Conservation (phyloP, 1,140 invertebrate species). For the Cydia pomonella region DNA sequence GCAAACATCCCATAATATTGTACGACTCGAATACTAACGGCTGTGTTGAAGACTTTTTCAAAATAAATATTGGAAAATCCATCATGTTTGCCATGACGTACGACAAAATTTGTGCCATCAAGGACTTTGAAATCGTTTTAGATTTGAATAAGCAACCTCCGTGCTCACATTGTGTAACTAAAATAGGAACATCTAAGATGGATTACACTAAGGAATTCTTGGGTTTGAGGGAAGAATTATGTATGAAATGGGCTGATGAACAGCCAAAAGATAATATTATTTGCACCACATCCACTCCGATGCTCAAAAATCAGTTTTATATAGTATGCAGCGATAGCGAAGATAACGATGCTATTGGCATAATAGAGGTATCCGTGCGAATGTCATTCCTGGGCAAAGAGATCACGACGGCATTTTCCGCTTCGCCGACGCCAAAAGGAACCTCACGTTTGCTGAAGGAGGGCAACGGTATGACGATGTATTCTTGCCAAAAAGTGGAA, state of each 20-base stretch:
- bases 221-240: constrained; percentile 62
- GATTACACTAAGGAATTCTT: constrained; percentile 65
- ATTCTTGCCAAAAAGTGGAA: constrained; percentile 72
- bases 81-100: constrained; percentile 74
- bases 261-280: constrained; percentile 67
- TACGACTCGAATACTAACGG: constrained; percentile 63
- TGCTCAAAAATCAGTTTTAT: constrained; percentile 67
- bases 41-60: constrained; percentile 60
- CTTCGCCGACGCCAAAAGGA: constrained; percentile 56
- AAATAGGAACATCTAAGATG: constrained; percentile 65
- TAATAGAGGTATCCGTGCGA: constrained; percentile 66
- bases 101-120: constrained; percentile 70
- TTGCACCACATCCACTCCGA: constrained; percentile 69
- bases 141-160: constrained; percentile 66
- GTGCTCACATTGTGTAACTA: constrained; percentile 65
- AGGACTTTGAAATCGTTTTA: constrained; percentile 62
- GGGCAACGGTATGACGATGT: constrained; percentile 69
- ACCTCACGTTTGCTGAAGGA: constrained; percentile 61
- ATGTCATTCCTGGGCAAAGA: constrained; percentile 75
- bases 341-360: constrained; percentile 63
- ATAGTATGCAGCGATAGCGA: constrained; percentile 58
- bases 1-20: constrained; percentile 67
- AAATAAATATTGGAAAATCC: constrained; percentile 70
- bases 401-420: constrained; percentile 67
- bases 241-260: constrained; percentile 64